phyloP scores from a whole-genome alignment of 2,888 invertebrate species.

The Plusia festucae region DNA sequence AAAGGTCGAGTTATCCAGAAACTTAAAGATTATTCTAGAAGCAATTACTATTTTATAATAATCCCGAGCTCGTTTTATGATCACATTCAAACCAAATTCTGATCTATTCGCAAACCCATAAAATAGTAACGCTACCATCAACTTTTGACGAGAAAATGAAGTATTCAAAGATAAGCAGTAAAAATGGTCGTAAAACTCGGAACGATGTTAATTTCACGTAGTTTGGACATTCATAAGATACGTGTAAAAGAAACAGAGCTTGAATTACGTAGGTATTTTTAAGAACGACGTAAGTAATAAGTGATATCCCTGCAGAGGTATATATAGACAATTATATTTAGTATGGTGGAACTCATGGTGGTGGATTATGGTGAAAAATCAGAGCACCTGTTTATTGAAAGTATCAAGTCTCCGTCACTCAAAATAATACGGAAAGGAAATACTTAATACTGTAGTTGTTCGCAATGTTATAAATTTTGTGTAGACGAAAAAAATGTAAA shows the following conservation, averaged over 20 bases:
- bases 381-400: no score
- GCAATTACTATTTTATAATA: slow-evolving; percentile 1
- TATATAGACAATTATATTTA: no score
- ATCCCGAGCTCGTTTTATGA: neutral
- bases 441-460: no score
- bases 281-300: no score
- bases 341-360: no score
- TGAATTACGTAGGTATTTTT: neutral
- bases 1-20: neutral
- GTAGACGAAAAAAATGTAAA: no score
- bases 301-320: no score
- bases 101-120: neutral
- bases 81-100: neutral
- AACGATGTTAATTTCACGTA: slow-evolving; percentile 7
- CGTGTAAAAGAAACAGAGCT: neutral
- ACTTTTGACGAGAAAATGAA: slow-evolving; percentile 6
- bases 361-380: no score
- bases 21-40: neutral
- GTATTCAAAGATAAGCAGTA: slow-evolving; percentile 9
- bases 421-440: no score
- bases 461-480: no score
- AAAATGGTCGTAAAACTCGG: neutral
- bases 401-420: no score
- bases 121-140: slow-evolving; percentile 7
- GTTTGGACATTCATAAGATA: neutral